A percentile compares a stretch with the other conserved stretches of the same genome.
phyloP scores from a whole-genome alignment of 2,113 vertebrate genomes.

The Ammodytes dubius region DNA sequence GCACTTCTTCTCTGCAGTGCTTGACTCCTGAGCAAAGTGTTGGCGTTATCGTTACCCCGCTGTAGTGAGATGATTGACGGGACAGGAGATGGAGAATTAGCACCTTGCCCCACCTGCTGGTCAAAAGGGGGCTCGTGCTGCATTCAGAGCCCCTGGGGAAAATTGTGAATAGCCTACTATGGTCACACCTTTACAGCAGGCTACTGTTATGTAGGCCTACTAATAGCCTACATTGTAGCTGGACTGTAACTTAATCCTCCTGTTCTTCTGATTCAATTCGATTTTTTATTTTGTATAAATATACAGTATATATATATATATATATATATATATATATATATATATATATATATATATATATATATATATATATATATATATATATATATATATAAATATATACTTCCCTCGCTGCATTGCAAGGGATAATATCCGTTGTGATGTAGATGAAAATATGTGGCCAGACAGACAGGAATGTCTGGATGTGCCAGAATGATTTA shows the following conservation, averaged over 20 bases:
- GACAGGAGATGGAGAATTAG: not conserved
- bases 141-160: not conserved
- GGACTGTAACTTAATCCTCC: not conserved
- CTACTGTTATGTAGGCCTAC: no score
- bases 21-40: conserved; percentile 39
- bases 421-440: no score
- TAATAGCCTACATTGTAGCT: not conserved
- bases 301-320: not conserved
- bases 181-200: not conserved
- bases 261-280: not conserved
- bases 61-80: conserved; percentile 51
- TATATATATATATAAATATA: not conserved
- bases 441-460: no score
- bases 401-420: no score
- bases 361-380: not conserved
- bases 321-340: not conserved
- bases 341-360: no score
- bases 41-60: conserved; percentile 12
- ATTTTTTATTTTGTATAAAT: not conserved
- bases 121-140: not conserved
- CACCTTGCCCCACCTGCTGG: conserved; percentile 72
- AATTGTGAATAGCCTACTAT: not conserved
- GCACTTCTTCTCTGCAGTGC: conserved; percentile 1
- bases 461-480: no score
- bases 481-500: no score